phyloP scores from a whole-genome alignment of 2,888 invertebrate species.

The Rapana venosa region DNA sequence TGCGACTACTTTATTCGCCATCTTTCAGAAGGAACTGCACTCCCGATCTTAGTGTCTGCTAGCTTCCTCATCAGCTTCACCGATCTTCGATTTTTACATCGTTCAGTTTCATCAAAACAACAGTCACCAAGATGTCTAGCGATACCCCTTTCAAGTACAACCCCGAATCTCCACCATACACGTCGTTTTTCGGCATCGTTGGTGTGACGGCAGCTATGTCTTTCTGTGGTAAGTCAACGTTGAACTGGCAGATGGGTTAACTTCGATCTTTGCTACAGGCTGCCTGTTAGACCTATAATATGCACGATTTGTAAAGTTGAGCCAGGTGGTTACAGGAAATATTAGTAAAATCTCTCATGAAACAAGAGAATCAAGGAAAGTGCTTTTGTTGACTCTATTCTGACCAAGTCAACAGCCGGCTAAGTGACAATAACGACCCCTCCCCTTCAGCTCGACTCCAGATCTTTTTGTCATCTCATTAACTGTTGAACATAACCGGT shows the following conservation, averaged over 20 bases:
- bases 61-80: not conserved
- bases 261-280: no score
- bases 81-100: not conserved
- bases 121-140: not conserved
- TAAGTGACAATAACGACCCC: not conserved
- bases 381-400: no score
- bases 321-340: no score
- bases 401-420: no score
- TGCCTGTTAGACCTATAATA: no score
- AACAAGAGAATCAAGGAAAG: no score
- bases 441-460: not conserved
- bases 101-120: not conserved
- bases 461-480: slow-evolving; percentile 1
- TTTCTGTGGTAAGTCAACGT: slow-evolving; percentile 92
- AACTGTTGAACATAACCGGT: not conserved
- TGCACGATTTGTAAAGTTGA: no score
- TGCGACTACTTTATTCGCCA: slow-evolving; percentile 50
- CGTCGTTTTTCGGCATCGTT: slow-evolving; percentile 99
- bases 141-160: slow-evolving; percentile 17
- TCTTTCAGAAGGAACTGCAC: slow-evolving; percentile 22
- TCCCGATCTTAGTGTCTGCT: not conserved
- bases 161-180: slow-evolving; percentile 87
- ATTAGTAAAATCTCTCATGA: no score
- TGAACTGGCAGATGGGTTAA: not conserved
- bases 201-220: slow-evolving; percentile 99